Evolutionary conservation across 2,888 invertebrate genomes (phyloP), one percentile per base, ranked within the genome.

Genomic region (Torymus texanus): DNA sequence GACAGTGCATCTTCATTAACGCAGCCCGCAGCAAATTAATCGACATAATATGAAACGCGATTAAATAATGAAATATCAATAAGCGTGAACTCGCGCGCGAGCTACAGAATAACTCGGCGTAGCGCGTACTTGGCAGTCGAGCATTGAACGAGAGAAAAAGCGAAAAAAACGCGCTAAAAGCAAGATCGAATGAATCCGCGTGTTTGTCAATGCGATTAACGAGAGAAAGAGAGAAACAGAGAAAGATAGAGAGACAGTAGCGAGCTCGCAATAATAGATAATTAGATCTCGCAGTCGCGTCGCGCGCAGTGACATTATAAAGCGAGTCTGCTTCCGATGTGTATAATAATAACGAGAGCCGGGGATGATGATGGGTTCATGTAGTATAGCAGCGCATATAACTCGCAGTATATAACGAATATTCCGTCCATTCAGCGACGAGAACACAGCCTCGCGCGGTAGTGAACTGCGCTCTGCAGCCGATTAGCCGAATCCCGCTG

Each of bases 261-360:
- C 29, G 29, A 29, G 41, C 41, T 3, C 55, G 65, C 61, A 70
- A 79, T 66, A 79, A 75, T 71, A 71, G 66, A 71, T 79, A 79
- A 79, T 79, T 75, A 79, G 79, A 75, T 75, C 51, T 18, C 8
- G 8, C 13, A 14, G n/a, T 16, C 10, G 73, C n/a, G 55, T 18
- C 21, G 21, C 21, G 21, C 21, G 21, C 21, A 21, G 11, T 11
- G 16, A n/a, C 16, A 50, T 72, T 67, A 55, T 61, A 51, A 56
- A 78, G 58, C 63, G 51, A 56, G 3, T 41, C 41, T 58, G 18
- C 50, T 2, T 3, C 11, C 41, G 14, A 21, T 24, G 14, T 72
- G 51, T 55, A 72, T 63, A 55, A 62, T 56, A n/a, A 29, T n/a
- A 56, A 51, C 16, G 50, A 41, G 65, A 24, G 21, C 56, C 41